These are phyloP conservation scores for Ceryle rudis DNA, from an alignment of 2,797 vertebrate genomes.

Conservation along the genomic window DNA sequence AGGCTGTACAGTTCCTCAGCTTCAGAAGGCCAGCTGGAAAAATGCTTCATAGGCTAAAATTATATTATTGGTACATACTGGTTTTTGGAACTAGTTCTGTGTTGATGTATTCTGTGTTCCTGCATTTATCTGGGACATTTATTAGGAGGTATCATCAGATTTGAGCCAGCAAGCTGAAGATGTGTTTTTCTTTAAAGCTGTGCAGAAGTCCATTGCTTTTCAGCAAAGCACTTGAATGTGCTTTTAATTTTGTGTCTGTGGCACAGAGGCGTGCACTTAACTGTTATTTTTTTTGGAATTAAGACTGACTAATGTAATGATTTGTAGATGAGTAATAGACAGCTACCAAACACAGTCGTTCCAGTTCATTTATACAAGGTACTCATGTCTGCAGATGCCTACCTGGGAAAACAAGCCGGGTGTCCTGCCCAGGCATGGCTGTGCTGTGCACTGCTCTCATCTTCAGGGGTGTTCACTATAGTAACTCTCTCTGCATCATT, in stretches of 20 bases:
- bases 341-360: not conserved
- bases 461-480: not conserved
- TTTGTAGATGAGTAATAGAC: not conserved
- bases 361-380: not conserved
- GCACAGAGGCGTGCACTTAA: not conserved
- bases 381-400: not conserved
- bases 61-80: not conserved
- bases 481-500: constrained; percentile 20
- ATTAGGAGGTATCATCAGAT: not conserved
- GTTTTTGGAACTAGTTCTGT: not conserved
- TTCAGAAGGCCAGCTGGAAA: not conserved
- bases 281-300: not conserved
- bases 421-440: not conserved
- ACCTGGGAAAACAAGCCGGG: not conserved
- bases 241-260: not conserved
- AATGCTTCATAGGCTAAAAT: not conserved
- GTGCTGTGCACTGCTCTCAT: not conserved
- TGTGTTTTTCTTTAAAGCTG: not conserved
- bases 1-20: not conserved
- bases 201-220: not conserved
- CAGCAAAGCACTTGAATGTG: not conserved
- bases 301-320: not conserved
- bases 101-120: not conserved
- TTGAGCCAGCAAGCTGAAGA: not conserved
- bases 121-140: not conserved